Evolutionary conservation across 2,113 vertebrate species (phyloP).

Genomic region (Calcarius ornatus): DNA sequence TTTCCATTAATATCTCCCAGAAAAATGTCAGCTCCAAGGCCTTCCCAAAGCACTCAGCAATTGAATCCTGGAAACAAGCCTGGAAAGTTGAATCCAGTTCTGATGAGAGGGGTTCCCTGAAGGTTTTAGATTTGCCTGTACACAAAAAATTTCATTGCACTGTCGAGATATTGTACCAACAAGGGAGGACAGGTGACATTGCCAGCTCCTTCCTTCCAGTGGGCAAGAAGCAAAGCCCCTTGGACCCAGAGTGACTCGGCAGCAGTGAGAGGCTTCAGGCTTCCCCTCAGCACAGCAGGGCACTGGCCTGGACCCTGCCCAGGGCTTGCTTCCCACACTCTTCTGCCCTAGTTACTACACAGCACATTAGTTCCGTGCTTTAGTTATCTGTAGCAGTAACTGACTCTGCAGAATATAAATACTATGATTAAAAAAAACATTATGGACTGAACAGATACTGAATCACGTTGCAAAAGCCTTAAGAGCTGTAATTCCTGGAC

Average conservation of each 20-base stretch:
- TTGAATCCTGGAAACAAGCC: conserved; percentile 14
- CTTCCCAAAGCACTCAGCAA: conserved; percentile 7
- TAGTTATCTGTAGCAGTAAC: background rate
- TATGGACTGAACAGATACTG: background rate
- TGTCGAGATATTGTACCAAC: background rate
- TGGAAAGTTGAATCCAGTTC: background rate
- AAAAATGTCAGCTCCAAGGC: background rate
- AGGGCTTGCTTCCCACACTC: background rate
- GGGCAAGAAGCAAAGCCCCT: background rate
- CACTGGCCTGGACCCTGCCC: background rate
- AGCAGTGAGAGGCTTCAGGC: background rate
- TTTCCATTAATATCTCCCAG: conserved; percentile 32
- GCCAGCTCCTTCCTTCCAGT: background rate
- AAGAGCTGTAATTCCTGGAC: background rate
- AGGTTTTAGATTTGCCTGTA: background rate
- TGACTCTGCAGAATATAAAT: background rate
- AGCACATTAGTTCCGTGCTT: background rate
- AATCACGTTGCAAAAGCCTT: background rate
- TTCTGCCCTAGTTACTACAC: background rate
- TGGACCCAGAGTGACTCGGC: background rate
- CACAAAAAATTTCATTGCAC: background rate
- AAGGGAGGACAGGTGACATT: background rate
- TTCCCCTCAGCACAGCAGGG: background rate
- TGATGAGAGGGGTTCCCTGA: background rate
- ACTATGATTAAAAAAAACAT: background rate